Conservation (phyloP, 2,888 invertebrate genomes). For the Petrolisthes cinctipes region DNA sequence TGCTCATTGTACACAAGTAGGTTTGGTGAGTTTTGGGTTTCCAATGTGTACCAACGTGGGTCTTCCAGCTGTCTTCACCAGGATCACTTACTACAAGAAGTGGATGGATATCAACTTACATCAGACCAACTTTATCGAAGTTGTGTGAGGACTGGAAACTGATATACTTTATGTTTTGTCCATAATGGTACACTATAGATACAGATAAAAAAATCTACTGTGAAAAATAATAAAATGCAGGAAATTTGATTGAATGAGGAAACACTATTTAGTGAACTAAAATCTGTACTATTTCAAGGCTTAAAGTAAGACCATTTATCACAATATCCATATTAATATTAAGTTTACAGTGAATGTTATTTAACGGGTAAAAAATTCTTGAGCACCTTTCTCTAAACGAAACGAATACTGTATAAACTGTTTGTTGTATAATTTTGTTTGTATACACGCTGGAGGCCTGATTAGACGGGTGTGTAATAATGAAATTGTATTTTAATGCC, state of each 20-base stretch:
- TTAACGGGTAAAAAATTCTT: too few species aligned
- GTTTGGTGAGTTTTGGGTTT: constrained; percentile 64
- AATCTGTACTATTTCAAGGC: too few species aligned
- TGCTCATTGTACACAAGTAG: constrained; percentile 55
- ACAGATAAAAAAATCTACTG: not conserved
- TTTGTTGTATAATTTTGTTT: too few species aligned
- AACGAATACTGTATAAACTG: too few species aligned
- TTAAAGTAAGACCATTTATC: too few species aligned
- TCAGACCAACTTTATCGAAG: not conserved
- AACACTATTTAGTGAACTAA: too few species aligned
- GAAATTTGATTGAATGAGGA: not conserved
- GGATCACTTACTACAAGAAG: constrained; percentile 52
- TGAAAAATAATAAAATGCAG: not conserved
- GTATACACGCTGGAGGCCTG: too few species aligned
- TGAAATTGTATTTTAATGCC: too few species aligned
- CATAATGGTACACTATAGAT: not conserved
- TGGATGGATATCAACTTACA: constrained; percentile 61
- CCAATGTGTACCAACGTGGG: constrained; percentile 63
- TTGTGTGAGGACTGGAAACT: not conserved
- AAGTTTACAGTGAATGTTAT: too few species aligned
- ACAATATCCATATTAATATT: too few species aligned
- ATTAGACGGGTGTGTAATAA: too few species aligned
- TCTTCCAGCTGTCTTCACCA: constrained; percentile 60
- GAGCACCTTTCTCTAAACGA: too few species aligned
- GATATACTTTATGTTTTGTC: not conserved